Evolutionary conservation across 2,113 vertebrate genomes (phyloP), one percentile per base, ranked within the genome.

Genomic region (Rhynchopsitta pachyrhyncha): DNA sequence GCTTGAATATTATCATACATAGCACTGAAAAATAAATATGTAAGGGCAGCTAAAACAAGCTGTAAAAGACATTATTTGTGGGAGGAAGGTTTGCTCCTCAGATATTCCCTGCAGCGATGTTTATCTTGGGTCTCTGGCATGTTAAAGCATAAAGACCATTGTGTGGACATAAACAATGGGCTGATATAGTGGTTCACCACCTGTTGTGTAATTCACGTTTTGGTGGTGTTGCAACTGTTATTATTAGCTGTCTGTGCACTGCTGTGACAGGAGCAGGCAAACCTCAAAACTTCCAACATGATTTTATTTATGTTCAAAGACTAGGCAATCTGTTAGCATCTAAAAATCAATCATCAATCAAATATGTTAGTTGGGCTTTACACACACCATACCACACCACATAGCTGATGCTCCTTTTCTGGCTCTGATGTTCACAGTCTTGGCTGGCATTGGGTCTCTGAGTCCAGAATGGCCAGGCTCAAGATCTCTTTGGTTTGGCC

Each of bases 381-480:
- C 0, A 0, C 35, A 46, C 31, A 10, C 9, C 2, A 4, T 17
- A 39, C 11, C 10, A 28, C 4, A 25, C 8, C 9, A 28, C 5
- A 31, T 5, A 5, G 44, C 44, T 84, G 64, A 57, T 35, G 28
- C 4, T 64, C 15, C 29, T 50, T 86, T 71, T 49, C 80, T 49
- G 62, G 22, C 71, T 42, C 37, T 86, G n/a, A 17, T 63, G 10
- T 53, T 76, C n/a, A 22, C 8, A 55, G n/a, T 15, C 9, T 29
- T 83, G 37, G 17, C 19, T 64, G 23, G 9, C 6, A 53, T 50
- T 66, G 37, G 29, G 10, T 57, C 62, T 67, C 52, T 53, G 42
- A 91, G 28, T 15, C 27, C 18, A 57, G 10, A 16, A 41, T 35
- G 16, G 10, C 15, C 55, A 55, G 19, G 15, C 13, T 82, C 17